These are phyloP conservation scores for Carpatolechia fugitivella DNA, from an alignment of 2,888 invertebrate species.

Conservation along the genomic window DNA sequence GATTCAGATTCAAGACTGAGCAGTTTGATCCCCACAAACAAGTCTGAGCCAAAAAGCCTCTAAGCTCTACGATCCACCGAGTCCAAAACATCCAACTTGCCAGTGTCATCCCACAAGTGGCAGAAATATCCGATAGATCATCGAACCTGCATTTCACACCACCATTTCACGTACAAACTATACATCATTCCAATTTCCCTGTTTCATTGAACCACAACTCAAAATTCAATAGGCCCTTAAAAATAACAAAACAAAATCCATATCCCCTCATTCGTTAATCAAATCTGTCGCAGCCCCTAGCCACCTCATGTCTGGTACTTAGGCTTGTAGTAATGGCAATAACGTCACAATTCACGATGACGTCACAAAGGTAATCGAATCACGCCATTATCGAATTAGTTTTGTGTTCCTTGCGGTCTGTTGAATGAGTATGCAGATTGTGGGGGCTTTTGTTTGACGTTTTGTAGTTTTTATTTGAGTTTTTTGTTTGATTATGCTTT, in stretches of 20 bases:
- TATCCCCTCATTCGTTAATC: conserved; percentile 11
- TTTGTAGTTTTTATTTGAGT: conserved; percentile 9
- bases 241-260: conserved; percentile 15
- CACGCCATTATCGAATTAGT: conserved; percentile 62
- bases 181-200: too few relatives aligned
- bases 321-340: conserved; percentile 4
- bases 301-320: conserved; percentile 25
- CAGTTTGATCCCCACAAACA: too few relatives aligned
- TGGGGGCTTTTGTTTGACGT: conserved; percentile 17
- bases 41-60: too few relatives aligned
- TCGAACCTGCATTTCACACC: too few relatives aligned
- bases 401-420: conserved; percentile 50
- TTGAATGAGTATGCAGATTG: conserved; percentile 20
- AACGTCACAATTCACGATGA: conserved; percentile 30
- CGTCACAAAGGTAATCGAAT: conserved; percentile 63
- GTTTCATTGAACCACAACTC: too few relatives aligned
- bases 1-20: too few relatives aligned
- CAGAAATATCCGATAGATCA: too few relatives aligned
- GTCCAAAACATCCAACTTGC: too few relatives aligned
- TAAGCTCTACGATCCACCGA: too few relatives aligned
- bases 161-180: too few relatives aligned
- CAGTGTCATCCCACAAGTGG: too few relatives aligned
- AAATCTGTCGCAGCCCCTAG: conserved; percentile 16
- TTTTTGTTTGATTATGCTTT: not conserved
- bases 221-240: conserved; percentile 14